These are phyloP conservation scores for Brachionus rubens DNA, from an alignment of 1,140 invertebrate species.

Conservation along the genomic window DNA sequence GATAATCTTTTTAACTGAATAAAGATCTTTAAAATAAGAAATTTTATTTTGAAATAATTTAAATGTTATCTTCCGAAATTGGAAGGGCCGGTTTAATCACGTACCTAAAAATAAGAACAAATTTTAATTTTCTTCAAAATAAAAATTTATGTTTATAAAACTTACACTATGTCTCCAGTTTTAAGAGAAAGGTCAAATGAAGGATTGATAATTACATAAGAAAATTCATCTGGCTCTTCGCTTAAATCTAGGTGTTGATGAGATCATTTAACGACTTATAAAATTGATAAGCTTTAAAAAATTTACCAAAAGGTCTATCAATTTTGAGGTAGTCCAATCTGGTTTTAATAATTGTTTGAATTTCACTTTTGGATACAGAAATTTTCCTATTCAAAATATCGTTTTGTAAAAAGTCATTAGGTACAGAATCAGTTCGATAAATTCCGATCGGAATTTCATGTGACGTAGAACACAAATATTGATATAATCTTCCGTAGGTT, in stretches of 20 bases:
- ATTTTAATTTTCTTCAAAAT: too few relatives aligned
- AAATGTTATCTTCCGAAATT: too few relatives aligned
- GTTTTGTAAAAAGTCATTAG: not conserved
- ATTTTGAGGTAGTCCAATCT: conserved; percentile 16
- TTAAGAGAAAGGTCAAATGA: conserved; percentile 92
- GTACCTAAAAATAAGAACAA: too few relatives aligned
- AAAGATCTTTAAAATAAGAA: too few relatives aligned
- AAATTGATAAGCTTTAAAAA: not conserved
- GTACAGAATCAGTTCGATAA: conserved; percentile 77
- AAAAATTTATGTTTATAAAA: too few relatives aligned
- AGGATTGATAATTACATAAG: conserved; percentile 97
- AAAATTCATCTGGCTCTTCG: conserved; percentile 62
- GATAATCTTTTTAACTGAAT: too few relatives aligned
- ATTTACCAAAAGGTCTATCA: not conserved
- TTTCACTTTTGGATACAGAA: conserved; percentile 11
- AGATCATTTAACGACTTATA: not conserved
- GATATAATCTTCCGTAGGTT: conserved; percentile 90
- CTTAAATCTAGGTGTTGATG: not conserved
- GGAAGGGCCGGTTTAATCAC: too few relatives aligned
- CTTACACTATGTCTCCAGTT: conserved; percentile 90
- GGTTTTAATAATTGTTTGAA: conserved; percentile 33
- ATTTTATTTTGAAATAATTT: too few relatives aligned
- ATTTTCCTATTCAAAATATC: not conserved
- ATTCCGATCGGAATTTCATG: conserved; percentile 93
- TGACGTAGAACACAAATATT: conserved; percentile 90